These are phyloP conservation scores for Boloria selene DNA, from an alignment of 2,888 invertebrate genomes.

Conservation along the genomic window DNA sequence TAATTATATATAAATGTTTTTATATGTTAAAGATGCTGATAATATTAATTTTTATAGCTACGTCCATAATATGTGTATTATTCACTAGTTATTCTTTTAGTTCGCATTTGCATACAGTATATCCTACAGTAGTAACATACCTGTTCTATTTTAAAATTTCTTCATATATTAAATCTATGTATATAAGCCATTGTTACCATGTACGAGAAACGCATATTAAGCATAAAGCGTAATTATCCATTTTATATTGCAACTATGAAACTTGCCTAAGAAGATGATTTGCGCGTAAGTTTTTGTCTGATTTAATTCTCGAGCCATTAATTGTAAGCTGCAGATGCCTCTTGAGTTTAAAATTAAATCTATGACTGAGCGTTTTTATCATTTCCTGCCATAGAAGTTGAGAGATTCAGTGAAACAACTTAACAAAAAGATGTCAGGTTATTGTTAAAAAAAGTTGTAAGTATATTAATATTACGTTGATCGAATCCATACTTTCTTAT, in stretches of 20 bases:
- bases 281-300: conserved; percentile 31
- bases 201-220: not conserved
- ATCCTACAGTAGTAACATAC: not conserved
- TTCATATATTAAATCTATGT: too few relatives aligned
- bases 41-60: too few relatives aligned
- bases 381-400: not conserved
- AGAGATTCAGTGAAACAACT: not conserved
- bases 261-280: conserved; percentile 20
- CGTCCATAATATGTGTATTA: too few relatives aligned
- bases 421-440: not conserved
- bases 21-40: not conserved
- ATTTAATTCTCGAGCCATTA: conserved; percentile 23
- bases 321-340: conserved; percentile 1
- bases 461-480: not conserved
- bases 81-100: too few relatives aligned
- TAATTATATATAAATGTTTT: not conserved
- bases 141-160: too few relatives aligned
- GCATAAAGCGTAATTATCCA: not conserved
- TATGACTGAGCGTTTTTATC: not conserved
- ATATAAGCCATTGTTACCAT: not conserved
- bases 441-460: not conserved
- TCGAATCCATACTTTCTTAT: not conserved
- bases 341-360: conserved; percentile 17
- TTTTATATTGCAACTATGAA: conserved; percentile 10
- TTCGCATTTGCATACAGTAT: too few relatives aligned